A percentile compares a stretch with the other conserved stretches of the same genome.
Conservation (phyloP, 2,113 vertebrate genomes). For the Theristicus caerulescens region DNA sequence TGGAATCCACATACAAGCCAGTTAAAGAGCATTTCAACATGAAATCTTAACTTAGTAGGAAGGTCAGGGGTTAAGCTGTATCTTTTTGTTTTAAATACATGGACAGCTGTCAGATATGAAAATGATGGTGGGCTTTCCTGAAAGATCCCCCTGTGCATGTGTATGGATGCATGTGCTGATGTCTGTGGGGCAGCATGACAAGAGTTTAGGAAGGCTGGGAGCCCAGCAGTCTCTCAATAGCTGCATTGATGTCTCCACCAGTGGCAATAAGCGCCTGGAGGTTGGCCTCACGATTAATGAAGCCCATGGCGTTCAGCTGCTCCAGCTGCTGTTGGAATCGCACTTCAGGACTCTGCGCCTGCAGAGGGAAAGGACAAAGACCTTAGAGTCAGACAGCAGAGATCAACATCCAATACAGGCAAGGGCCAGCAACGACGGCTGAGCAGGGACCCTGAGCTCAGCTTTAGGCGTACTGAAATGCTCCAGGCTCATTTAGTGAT, state of each 20-base stretch:
- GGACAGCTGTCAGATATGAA: conserved; percentile 50
- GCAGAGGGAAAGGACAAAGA: neutral
- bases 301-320: conserved; percentile 87
- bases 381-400: neutral
- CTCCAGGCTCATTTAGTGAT: rapidly evolving
- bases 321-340: conserved; percentile 93
- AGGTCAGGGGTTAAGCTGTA: conserved; percentile 58
- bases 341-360: conserved; percentile 93
- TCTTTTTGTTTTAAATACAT: conserved; percentile 53
- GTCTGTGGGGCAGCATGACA: neutral
- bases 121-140: conserved; percentile 37
- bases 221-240: conserved; percentile 84
- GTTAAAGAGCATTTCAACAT: conserved; percentile 62
- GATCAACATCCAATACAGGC: rapidly evolving
- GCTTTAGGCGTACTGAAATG: neutral
- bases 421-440: rapidly evolving
- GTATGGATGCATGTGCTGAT: conserved; percentile 37
- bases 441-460: neutral
- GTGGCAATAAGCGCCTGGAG: conserved; percentile 84
- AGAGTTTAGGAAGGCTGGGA: conserved; percentile 80
- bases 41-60: conserved; percentile 66
- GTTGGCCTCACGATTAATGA: conserved; percentile 83
- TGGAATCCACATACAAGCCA: conserved; percentile 67
- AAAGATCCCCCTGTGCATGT: conserved; percentile 55
- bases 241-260: conserved; percentile 83